phyloP scores from a whole-genome alignment of 2,888 invertebrate species.

The Rhagophthalmus giganteus region DNA sequence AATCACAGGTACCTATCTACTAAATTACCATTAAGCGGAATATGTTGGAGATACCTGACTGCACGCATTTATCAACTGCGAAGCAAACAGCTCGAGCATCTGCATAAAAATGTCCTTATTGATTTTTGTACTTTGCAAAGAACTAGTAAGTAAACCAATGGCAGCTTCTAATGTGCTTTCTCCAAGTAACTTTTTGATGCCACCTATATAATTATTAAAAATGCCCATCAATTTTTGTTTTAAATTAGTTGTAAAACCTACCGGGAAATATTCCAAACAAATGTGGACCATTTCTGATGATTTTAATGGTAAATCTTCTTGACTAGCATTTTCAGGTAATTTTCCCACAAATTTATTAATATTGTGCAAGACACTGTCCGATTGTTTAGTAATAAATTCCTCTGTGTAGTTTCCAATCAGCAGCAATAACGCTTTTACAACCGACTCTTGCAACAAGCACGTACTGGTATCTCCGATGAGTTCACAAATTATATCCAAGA shows the following conservation, averaged over 20 bases:
- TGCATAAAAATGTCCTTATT: conserved; percentile 58
- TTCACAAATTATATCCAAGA: conserved; percentile 57
- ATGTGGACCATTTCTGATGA: conserved; percentile 44
- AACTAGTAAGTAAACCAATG: conserved; percentile 52
- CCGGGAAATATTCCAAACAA: conserved; percentile 40
- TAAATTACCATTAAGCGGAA: conserved; percentile 38
- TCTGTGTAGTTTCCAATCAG: conserved; percentile 55
- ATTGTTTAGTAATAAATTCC: conserved; percentile 34
- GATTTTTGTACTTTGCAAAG: conserved; percentile 55
- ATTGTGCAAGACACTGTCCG: conserved; percentile 31
- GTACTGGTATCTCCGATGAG: conserved; percentile 55
- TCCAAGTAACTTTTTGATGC: conserved; percentile 50
- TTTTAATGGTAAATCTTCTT: conserved; percentile 44
- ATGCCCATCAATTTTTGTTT: neutral
- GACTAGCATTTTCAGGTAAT: conserved; percentile 34
- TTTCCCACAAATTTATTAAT: conserved; percentile 42
- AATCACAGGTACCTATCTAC: too few species aligned
- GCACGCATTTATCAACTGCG: conserved; percentile 37
- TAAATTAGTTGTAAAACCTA: too few species aligned
- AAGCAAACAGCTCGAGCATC: conserved; percentile 53
- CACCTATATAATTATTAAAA: conserved; percentile 37
- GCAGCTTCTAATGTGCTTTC: conserved; percentile 49
- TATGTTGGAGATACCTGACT: conserved; percentile 37
- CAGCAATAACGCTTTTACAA: conserved; percentile 56
- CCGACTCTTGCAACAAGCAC: conserved; percentile 56